phyloP scores from a whole-genome alignment of 1,140 invertebrate species.

The Macrostomum lignano region DNA sequence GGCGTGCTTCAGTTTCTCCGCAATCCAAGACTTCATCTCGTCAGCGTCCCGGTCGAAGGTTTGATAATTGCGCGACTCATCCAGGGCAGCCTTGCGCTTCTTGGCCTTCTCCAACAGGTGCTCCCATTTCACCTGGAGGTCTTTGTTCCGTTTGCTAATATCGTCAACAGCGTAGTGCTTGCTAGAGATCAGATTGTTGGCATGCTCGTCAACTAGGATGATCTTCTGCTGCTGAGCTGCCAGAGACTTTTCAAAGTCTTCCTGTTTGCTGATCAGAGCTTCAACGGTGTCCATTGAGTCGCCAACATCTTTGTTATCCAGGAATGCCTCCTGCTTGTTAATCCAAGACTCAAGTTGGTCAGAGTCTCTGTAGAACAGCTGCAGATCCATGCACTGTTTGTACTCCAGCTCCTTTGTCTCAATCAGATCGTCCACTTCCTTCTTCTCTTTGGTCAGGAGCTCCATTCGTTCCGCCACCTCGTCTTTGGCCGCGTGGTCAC shows the following conservation, averaged over 20 bases:
- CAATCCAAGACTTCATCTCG: constrained; percentile 92
- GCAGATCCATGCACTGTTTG: constrained; percentile 95
- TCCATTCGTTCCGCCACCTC: constrained; percentile 27
- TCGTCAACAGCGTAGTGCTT: constrained; percentile 90
- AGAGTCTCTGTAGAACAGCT: constrained; percentile 73
- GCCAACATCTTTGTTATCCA: constrained; percentile 79
- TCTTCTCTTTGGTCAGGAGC: constrained; percentile 50
- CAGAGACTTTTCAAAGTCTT: constrained; percentile 91
- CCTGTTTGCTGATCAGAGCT: constrained; percentile 85
- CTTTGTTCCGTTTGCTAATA: constrained; percentile 58
- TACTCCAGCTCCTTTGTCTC: constrained; percentile 78
- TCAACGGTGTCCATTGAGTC: constrained; percentile 89
- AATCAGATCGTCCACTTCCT: constrained; percentile 55
- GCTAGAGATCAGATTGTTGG: constrained; percentile 68
- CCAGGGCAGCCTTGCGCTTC: constrained; percentile 45
- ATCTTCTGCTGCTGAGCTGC: constrained; percentile 95
- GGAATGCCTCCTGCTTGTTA: constrained; percentile 87
- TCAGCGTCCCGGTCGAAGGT: constrained; percentile 92
- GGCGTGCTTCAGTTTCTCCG: constrained; percentile 90
- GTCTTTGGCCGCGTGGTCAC: not conserved
- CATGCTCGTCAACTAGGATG: constrained; percentile 67
- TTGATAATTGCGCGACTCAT: constrained; percentile 72
- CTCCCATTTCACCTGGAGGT: constrained; percentile 50
- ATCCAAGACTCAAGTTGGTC: constrained; percentile 95
- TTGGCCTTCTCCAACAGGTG: constrained; percentile 60